Evolutionary conservation across 2,113 vertebrate species (phyloP).

Genomic region (Okapia johnstoni): DNA sequence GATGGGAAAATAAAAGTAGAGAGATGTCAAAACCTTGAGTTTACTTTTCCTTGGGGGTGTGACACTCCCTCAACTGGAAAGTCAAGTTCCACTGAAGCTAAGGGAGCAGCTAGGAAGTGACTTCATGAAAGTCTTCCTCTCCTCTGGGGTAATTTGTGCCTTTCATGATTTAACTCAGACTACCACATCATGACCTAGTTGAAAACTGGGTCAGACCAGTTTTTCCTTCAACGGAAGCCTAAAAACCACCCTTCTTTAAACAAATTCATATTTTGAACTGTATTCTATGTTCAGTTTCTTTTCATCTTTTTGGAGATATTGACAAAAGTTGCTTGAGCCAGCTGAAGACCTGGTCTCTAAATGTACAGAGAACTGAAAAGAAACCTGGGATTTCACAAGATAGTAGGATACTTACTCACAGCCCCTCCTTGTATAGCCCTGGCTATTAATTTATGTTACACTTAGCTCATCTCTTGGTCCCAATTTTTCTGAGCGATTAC

Average conservation of each 20-base stretch:
- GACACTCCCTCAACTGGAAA: not conserved
- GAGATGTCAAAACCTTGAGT: not conserved
- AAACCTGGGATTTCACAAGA: not conserved
- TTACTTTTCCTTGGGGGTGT: not conserved
- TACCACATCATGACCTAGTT: conserved; percentile 81
- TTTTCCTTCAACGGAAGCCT: conserved; percentile 51
- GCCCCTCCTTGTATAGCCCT: not conserved
- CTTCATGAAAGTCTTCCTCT: conserved; percentile 55
- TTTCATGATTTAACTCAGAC: conserved; percentile 69
- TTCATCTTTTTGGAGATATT: not conserved
- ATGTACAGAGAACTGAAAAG: not conserved
- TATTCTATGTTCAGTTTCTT: not conserved
- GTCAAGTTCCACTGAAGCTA: conserved; percentile 19
- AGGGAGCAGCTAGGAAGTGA: conserved; percentile 65
- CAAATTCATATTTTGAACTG: not conserved
- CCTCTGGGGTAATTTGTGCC: conserved; percentile 39
- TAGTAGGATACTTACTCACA: not conserved
- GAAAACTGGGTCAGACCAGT: conserved; percentile 74
- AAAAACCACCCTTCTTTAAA: conserved; percentile 41
- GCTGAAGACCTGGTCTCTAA: not conserved
- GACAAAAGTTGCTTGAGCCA: not conserved
- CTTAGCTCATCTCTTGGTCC: not conserved
- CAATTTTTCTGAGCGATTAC: not conserved
- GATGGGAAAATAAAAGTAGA: not conserved
- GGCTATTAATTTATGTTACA: not conserved